phyloP scores from a whole-genome alignment of 1,140 invertebrate species.

The Mesaphorura yosii region DNA sequence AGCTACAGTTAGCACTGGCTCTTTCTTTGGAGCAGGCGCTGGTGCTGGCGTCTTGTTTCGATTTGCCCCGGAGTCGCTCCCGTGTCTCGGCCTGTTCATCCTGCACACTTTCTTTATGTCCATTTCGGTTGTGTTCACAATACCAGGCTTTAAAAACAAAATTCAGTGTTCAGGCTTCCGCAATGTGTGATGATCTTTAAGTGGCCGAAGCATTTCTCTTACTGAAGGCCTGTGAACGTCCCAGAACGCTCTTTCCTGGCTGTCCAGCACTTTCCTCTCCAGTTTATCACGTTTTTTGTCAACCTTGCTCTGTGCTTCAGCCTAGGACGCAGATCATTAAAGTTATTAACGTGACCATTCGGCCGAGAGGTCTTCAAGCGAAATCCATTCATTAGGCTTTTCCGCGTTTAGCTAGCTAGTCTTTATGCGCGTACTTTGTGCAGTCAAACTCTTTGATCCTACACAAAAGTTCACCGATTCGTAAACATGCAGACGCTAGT shows the following conservation, averaged over 20 bases:
- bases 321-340: too few species aligned
- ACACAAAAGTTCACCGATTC: not conserved
- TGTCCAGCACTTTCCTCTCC: slow-evolving; percentile 95
- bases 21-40: slow-evolving; percentile 14
- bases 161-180: not conserved
- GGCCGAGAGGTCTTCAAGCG: too few species aligned
- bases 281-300: slow-evolving; percentile 98
- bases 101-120: slow-evolving; percentile 94
- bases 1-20: slow-evolving; percentile 37
- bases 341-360: too few species aligned
- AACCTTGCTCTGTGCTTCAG: slow-evolving; percentile 73
- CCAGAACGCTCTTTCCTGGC: slow-evolving; percentile 98
- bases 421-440: too few species aligned
- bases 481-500: not conserved
- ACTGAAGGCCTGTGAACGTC: slow-evolving; percentile 96
- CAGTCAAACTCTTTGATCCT: too few species aligned
- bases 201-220: slow-evolving; percentile 31
- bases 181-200: slow-evolving; percentile 2
- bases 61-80: slow-evolving; percentile 9
- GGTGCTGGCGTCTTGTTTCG: slow-evolving; percentile 9
- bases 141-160: slow-evolving; percentile 67
- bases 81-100: slow-evolving; percentile 49
- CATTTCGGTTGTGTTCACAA: slow-evolving; percentile 96
- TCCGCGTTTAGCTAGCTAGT: too few species aligned
- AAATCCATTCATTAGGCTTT: too few species aligned